These are phyloP conservation scores for Laothoe populi DNA, from an alignment of 2,888 invertebrate genomes.

Conservation along the genomic window DNA sequence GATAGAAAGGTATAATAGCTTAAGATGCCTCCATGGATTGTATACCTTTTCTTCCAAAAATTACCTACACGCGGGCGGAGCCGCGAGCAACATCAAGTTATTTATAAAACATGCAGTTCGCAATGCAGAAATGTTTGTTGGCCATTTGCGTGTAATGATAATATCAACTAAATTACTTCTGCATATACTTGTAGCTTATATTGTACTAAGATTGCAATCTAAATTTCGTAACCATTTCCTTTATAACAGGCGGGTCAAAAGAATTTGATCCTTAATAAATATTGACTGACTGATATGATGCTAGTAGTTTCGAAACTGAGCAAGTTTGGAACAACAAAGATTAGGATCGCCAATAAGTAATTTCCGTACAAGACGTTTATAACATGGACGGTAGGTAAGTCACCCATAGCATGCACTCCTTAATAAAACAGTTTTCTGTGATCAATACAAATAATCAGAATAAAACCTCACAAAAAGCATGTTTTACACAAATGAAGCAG, in stretches of 20 bases:
- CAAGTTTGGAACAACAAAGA: constrained; percentile 7
- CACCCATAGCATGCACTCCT: background rate
- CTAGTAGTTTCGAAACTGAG: background rate
- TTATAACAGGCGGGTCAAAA: background rate
- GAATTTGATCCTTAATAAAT: background rate
- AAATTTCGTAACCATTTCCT: constrained; percentile 3
- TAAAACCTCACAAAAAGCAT: constrained; percentile 1
- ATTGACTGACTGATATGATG: background rate
- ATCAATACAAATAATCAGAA: background rate
- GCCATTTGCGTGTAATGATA: constrained; percentile 13
- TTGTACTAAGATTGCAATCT: constrained; percentile 14
- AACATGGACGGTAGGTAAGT: background rate
- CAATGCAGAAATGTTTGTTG: constrained; percentile 8
- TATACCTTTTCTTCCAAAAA: no score
- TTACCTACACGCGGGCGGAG: no score
- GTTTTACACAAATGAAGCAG: constrained; percentile 44
- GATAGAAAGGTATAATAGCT: no score
- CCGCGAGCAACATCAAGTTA: no score
- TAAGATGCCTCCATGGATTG: no score
- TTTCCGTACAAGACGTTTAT: constrained; percentile 17
- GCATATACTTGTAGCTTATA: background rate
- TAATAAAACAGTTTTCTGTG: background rate
- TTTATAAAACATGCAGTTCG: background rate
- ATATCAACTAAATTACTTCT: constrained; percentile 10
- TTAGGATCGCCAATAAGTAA: constrained; percentile 14